These are phyloP conservation scores for Toxotes jaculatrix DNA, from an alignment of 2,113 vertebrate species.

Conservation along the genomic window DNA sequence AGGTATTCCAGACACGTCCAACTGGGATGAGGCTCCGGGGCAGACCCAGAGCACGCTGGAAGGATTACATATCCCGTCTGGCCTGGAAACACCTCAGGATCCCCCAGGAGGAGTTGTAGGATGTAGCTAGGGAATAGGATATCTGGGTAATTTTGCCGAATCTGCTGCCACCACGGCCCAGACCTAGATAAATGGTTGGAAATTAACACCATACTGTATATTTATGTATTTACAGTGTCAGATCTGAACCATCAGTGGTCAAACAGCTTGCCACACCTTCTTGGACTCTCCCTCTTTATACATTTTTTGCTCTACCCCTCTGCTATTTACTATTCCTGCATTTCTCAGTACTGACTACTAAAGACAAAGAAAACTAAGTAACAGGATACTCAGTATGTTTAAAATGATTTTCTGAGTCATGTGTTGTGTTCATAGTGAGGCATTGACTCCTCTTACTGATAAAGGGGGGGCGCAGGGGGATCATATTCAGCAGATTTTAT, in stretches of 20 bases:
- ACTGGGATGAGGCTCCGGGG: neutral
- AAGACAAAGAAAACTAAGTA: neutral
- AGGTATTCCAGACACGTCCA: conserved; percentile 1
- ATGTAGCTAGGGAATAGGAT: neutral
- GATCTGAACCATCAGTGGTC: neutral
- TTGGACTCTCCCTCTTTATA: neutral
- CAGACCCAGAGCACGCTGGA: conserved; percentile 12
- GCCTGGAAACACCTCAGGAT: neutral
- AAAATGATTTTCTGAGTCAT: conserved; percentile 10
- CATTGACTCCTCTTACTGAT: conserved; percentile 20
- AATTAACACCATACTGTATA: neutral
- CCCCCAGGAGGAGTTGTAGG: neutral
- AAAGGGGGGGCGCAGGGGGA: conserved; percentile 15
- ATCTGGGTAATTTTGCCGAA: neutral
- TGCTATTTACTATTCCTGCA: neutral
- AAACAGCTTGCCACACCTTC: neutral
- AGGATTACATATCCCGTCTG: conserved; percentile 38
- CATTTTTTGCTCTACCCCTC: neutral
- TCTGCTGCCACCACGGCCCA: neutral
- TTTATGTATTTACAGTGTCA: neutral
- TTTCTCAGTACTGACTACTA: neutral
- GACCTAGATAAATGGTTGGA: neutral
- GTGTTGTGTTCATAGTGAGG: neutral
- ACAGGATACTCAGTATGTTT: neutral
- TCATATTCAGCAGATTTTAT: conserved; percentile 31